Base-by-base conservation (phyloP, 1,140 invertebrate genomes). In the Caenorhabditis briggsae region DNA sequence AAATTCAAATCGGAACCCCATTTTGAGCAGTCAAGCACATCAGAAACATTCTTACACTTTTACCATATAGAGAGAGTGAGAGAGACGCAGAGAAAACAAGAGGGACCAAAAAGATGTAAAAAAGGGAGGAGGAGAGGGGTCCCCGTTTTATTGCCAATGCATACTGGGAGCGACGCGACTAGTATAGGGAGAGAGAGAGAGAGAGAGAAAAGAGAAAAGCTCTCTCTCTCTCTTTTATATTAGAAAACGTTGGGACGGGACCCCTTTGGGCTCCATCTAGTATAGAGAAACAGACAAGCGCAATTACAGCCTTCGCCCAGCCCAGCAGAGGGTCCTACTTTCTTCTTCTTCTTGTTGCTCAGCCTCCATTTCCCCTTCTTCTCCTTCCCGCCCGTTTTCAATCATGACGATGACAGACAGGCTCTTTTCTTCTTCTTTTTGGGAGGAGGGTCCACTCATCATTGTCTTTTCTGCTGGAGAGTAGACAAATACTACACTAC, bases 91-190 rank as follows among this genome's bases (percentile, higher is more conserved):
- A 74, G 43, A 74, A 23, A 18, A 9, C 12, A 20, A 2, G 25
- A 12, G 61, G 25, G 9, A 18, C 23, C 23, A 11, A 59, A n/a
- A 59, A n/a, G 8, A n/a, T 33, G 61, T 33, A n/a, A 59, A 8
- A 59, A n/a, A 59, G 56, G n/a, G 56, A 59, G 16, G n/a, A 20
- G n/a, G n/a, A 59, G 20, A 64, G 20, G 33, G 25, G 20, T 12
- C 20, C 50, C 25, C 25, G 64, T 78, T 78, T 78, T 78, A 78
- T 78, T 78, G 43, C 70, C 70, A 78, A 78, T 78, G 70, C 70
- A 78, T 78, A 12, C 41, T 18, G 23, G 65, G 46, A n/a, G n/a
- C 3, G n/a, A 33, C 46, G 46, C 9, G n/a, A 14, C 50, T 70
- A 46, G 64, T 23, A 16, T 20, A 25, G 33, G 70, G 7, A 50